These are phyloP conservation scores for Thysanoteuthis rhombus DNA, from an alignment of 2,888 invertebrate genomes.

Conservation along the genomic window DNA sequence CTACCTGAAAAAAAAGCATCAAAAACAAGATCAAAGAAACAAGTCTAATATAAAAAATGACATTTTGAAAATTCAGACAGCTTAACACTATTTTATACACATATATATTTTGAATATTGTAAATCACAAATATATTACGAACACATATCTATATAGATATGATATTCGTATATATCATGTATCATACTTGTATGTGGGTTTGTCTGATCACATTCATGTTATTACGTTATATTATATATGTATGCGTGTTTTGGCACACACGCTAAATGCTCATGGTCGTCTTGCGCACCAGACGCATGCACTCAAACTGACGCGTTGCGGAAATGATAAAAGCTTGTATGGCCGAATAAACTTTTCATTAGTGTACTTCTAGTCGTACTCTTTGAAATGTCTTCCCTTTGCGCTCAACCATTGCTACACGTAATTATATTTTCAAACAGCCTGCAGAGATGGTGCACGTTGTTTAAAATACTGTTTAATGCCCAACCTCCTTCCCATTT, in stretches of 20 bases:
- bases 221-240: too few species aligned
- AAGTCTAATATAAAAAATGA: too few species aligned
- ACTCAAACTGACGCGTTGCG: neutral
- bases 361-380: neutral
- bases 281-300: neutral
- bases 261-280: neutral
- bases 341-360: neutral
- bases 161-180: too few species aligned
- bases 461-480: neutral
- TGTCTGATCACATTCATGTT: too few species aligned
- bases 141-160: too few species aligned
- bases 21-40: too few species aligned
- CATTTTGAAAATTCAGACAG: too few species aligned
- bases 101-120: too few species aligned
- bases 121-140: too few species aligned
- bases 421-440: neutral
- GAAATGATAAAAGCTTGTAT: neutral
- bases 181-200: too few species aligned
- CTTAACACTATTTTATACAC: too few species aligned
- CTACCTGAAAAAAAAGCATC: too few species aligned
- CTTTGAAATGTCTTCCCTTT: neutral
- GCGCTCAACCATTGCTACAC: neutral
- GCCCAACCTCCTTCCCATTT: neutral
- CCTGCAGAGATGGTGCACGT: neutral
- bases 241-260: neutral